Evolutionary conservation across 2,113 vertebrate species (phyloP), one percentile per base, ranked within the genome.

Genomic region (Gadus macrocephalus): DNA sequence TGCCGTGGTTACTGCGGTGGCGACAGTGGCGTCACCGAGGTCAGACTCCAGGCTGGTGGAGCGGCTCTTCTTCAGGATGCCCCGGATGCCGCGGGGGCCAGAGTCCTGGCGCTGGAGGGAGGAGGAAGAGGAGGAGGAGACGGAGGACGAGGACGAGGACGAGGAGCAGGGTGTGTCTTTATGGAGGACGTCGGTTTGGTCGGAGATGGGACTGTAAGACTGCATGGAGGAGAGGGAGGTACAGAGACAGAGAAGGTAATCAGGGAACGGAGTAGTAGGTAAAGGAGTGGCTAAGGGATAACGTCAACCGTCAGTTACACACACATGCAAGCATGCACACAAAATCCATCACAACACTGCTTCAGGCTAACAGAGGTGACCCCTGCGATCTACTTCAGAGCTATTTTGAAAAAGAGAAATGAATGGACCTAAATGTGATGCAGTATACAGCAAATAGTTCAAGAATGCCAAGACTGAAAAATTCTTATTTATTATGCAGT

Each of bases 1-100:
- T 60, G 42, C 42, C 42, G 42, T 49, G 42, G 42, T 49, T 49
- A 49, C 42, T 14, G 42, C 11, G 55, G 55, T 4, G 55, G 55
- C n/a, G 55, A 7, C 5, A 14, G 55, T 17, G 55, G 55, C 58
- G 53, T 91, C 89, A 16, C 86, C 82, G 58, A 83, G 80, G 69
- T 91, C 92, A 0, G 86, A 84, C 69, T 92, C 91, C 28, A 88
- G 70, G 31, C 89, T 90, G 22, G 87, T 87, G 65, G 90, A 91
- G 66, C 86, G 90, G 78, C 86, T 87, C 71, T 91, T 93, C 83
- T 93, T 92, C 64, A 92, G 83, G 81, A 92, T 92, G 71, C 91
- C 89, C 81, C 81, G 89, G 64, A 93, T 91, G 64, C 90, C 76
- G 1, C 62, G 80, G 19, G 22, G 5, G 20, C 81, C 85, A 0